Conservation (phyloP, 2,888 invertebrate species). For the Colletes collaris region DNA sequence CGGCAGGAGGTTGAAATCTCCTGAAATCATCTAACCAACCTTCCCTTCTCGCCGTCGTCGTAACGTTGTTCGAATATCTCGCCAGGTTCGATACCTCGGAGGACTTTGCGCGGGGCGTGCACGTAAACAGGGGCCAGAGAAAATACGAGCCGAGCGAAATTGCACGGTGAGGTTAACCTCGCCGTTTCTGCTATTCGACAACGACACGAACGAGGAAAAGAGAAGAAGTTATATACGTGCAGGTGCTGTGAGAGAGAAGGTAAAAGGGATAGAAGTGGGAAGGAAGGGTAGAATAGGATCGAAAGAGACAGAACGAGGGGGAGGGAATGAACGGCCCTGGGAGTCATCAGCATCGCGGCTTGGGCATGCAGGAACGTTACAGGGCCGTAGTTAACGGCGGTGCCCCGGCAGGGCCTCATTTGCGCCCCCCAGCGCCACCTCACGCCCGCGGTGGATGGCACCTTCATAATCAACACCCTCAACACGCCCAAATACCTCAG, state of each 20-base stretch:
- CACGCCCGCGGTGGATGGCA: conserved; percentile 75
- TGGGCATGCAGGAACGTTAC: conserved; percentile 77
- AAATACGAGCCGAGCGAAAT: conserved; percentile 32
- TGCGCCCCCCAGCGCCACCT: conserved; percentile 65
- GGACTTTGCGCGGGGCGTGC: conserved; percentile 39
- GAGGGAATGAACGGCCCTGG: conserved; percentile 69
- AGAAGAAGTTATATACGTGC: conserved; percentile 8
- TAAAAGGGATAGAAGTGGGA: conserved; percentile 20
- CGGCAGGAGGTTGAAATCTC: conserved; percentile 35
- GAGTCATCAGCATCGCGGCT: conserved; percentile 76
- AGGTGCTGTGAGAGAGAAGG: conserved; percentile 14
- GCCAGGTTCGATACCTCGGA: conserved; percentile 61
- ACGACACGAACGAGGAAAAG: conserved; percentile 30
- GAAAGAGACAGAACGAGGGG: conserved; percentile 35
- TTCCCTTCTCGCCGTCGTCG: conserved; percentile 34
- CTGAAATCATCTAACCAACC: conserved; percentile 41
- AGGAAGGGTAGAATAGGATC: conserved; percentile 24
- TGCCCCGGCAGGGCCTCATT: conserved; percentile 69
- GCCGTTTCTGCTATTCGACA: conserved; percentile 27
- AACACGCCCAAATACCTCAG: conserved; percentile 67
- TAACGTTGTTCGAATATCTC: conserved; percentile 64
- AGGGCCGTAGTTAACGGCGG: conserved; percentile 70
- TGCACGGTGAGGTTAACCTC: conserved; percentile 47
- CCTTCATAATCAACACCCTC: conserved; percentile 70
- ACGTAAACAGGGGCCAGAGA: conserved; percentile 36